A percentile compares a stretch with the other conserved stretches of the same genome.
Conservation (phyloP, 2,113 vertebrate genomes). For the Tor tambroides region DNA sequence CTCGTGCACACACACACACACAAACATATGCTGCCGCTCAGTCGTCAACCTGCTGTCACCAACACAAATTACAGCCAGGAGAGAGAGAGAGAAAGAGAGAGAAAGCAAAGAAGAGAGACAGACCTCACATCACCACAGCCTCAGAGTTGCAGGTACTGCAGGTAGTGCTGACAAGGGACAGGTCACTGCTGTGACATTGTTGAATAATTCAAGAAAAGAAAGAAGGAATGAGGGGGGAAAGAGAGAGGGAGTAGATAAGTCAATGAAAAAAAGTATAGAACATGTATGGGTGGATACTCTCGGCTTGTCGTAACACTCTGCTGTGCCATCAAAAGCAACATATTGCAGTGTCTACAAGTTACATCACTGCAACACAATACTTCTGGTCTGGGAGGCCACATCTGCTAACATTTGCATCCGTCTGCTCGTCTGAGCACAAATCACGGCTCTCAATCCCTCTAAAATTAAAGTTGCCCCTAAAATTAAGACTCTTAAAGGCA, state of each 20-base stretch:
- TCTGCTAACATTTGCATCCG: conserved; percentile 57
- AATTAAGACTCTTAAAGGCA: not conserved
- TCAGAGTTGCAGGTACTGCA: conserved; percentile 58
- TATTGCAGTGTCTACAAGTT: conserved; percentile 57
- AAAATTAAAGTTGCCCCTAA: not conserved
- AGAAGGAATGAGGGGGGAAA: conserved; percentile 46
- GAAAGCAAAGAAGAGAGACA: conserved; percentile 49
- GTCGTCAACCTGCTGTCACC: conserved; percentile 79
- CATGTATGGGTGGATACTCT: conserved; percentile 53
- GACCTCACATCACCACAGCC: conserved; percentile 50
- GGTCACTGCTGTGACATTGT: conserved; percentile 79
- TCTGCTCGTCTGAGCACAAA: conserved; percentile 12
- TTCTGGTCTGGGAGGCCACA: conserved; percentile 30
- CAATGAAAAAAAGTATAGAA: conserved; percentile 50
- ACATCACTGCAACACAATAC: conserved; percentile 50
- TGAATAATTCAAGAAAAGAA: conserved; percentile 76
- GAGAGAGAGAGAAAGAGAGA: conserved; percentile 41
- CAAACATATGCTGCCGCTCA: conserved; percentile 68
- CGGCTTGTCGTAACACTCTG: conserved; percentile 56
- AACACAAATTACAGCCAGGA: conserved; percentile 81
- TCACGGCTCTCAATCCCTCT: not conserved
- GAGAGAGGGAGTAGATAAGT: conserved; percentile 55
- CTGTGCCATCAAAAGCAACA: conserved; percentile 59
- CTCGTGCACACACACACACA: conserved; percentile 28
- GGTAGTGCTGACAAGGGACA: conserved; percentile 75